Conservation (phyloP, 2,113 vertebrate species). For the Pagrus major region DNA sequence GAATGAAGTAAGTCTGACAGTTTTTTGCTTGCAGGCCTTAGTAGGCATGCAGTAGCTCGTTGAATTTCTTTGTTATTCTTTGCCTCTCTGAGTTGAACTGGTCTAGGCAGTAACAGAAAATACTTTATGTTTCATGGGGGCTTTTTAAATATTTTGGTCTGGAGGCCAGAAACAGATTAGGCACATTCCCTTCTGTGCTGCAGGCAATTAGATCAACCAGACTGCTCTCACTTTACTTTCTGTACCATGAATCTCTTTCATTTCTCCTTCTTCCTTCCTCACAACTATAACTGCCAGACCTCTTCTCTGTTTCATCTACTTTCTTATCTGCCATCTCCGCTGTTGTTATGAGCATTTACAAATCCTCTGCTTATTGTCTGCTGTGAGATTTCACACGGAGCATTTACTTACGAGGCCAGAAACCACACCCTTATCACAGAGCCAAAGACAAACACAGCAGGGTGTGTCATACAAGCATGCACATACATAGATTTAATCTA, state of each 20-base stretch:
- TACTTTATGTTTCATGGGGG: conserved; percentile 5
- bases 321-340: conserved; percentile 21
- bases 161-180: conserved; percentile 1
- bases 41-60: conserved; percentile 37
- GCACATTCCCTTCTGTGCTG: conserved; percentile 44
- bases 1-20: not conserved
- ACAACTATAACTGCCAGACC: not conserved
- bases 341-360: conserved; percentile 27
- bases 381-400: conserved; percentile 62
- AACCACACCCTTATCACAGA: conserved; percentile 74
- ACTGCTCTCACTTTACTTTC: conserved; percentile 1
- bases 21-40: conserved; percentile 23
- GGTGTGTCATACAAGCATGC: conserved; percentile 69
- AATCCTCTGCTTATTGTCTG: conserved; percentile 1
- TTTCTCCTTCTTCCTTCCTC: conserved; percentile 32
- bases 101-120: conserved; percentile 54
- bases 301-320: conserved; percentile 7
- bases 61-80: conserved; percentile 26
- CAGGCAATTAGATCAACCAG: conserved; percentile 31
- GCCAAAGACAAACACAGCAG: conserved; percentile 72
- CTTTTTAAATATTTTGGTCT: conserved; percentile 8
- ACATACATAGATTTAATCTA: conserved; percentile 33
- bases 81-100: conserved; percentile 42
- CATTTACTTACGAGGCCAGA: conserved; percentile 32
- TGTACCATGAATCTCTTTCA: conserved; percentile 36